Conservation (phyloP, 53 echinoderm and acorn worm genomes). For the Stichopus horrens region DNA sequence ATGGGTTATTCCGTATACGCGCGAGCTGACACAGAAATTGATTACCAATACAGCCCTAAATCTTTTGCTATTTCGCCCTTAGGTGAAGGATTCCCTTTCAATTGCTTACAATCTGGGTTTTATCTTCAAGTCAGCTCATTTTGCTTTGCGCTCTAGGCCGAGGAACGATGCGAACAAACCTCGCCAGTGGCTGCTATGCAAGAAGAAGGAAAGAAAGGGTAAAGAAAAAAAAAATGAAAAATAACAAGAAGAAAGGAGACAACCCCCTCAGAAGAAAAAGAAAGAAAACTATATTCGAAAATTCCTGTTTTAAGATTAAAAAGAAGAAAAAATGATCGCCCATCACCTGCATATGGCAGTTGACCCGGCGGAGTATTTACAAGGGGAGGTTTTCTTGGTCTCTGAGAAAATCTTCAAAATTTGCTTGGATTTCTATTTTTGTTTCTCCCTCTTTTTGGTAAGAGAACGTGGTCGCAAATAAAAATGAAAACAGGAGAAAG, state of each 20-base stretch:
- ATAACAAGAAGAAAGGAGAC: background rate
- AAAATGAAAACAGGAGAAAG: conserved; percentile 9
- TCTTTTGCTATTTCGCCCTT: conserved; percentile 31
- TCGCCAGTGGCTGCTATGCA: conserved; percentile 20
- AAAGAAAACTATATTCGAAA: background rate
- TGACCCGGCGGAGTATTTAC: conserved; percentile 1
- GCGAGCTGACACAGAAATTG: conserved; percentile 44
- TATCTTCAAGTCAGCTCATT: conserved; percentile 12
- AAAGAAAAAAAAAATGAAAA: background rate
- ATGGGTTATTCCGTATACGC: conserved; percentile 40
- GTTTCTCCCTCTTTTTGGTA: background rate
- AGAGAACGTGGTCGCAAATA: background rate
- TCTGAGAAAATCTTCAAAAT: background rate
- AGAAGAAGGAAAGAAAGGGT: background rate
- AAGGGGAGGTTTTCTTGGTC: conserved; percentile 1
- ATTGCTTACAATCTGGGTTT: conserved; percentile 39
- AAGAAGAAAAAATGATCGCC: conserved; percentile 17
- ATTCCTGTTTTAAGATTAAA: background rate
- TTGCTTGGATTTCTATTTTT: background rate
- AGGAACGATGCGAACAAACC: conserved; percentile 1
- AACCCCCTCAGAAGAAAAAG: background rate
- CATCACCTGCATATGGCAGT: conserved; percentile 36
- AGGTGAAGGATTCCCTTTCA: conserved; percentile 41
- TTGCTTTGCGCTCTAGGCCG: conserved; percentile 20
- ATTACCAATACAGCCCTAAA: conserved; percentile 51